phyloP scores from a whole-genome alignment of 2,113 vertebrate species.

The Sula dactylatra region DNA sequence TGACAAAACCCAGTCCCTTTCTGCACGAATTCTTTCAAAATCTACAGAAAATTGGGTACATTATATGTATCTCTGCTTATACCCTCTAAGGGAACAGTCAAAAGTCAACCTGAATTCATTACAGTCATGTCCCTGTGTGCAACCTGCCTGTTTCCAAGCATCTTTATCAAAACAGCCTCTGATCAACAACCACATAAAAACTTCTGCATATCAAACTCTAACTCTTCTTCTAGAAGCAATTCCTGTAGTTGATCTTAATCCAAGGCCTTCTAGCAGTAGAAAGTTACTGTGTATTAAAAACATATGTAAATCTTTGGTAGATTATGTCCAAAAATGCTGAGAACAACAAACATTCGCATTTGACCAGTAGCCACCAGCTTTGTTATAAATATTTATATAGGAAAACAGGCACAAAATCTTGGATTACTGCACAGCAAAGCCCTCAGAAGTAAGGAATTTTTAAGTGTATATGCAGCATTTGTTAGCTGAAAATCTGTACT shows the following conservation, averaged over 20 bases:
- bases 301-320: constrained; percentile 14
- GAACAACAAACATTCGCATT: constrained; percentile 13
- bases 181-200: not conserved
- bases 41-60: not conserved
- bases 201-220: not conserved
- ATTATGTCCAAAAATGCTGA: not conserved
- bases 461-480: not conserved
- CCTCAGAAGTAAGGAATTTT: not conserved
- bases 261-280: constrained; percentile 16
- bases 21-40: not conserved
- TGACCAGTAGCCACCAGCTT: constrained; percentile 10
- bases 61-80: no score
- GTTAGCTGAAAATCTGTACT: not conserved
- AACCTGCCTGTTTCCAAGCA: not conserved
- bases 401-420: not conserved
- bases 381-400: constrained; percentile 9
- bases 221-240: not conserved
- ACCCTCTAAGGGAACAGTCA: not conserved
- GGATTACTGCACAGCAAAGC: constrained; percentile 12
- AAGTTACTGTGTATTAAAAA: constrained; percentile 31
- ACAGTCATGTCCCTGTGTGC: not conserved
- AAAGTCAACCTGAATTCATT: not conserved
- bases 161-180: not conserved
- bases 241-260: not conserved
- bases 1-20: not conserved